These are phyloP conservation scores for Pogonophryne albipinna DNA, from an alignment of 2,797 vertebrate genomes.

Conservation along the genomic window DNA sequence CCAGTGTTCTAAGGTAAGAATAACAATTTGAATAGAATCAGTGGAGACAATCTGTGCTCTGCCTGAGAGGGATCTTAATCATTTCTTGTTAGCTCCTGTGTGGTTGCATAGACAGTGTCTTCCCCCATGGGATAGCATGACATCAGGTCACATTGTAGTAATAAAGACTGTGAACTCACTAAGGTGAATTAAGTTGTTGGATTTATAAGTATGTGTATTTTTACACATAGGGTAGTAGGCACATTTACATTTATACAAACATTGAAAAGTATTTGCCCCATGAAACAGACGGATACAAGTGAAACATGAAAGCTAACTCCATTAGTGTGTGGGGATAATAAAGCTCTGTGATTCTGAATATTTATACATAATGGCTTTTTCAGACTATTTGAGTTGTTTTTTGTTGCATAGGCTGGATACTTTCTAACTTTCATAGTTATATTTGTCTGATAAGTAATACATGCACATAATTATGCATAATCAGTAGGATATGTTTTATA, in stretches of 20 bases:
- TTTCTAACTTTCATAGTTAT: neutral
- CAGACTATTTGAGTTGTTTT: no score
- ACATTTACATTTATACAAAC: neutral
- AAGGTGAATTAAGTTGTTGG: neutral
- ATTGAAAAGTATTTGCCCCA: constrained; percentile 59
- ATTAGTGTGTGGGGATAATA: constrained; percentile 58
- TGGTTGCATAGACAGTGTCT: constrained; percentile 18
- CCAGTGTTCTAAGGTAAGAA: constrained; percentile 54
- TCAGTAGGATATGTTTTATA: neutral
- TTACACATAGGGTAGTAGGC: neutral
- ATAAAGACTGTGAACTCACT: constrained; percentile 20
- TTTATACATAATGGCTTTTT: neutral
- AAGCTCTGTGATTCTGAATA: neutral
- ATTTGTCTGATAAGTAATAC: neutral
- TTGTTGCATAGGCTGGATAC: neutral
- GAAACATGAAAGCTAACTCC: constrained; percentile 69
- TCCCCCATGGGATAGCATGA: neutral
- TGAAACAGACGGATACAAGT: neutral
- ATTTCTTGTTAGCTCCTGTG: constrained; percentile 28
- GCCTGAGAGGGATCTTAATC: neutral
- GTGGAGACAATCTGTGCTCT: constrained; percentile 21
- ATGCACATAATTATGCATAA: neutral
- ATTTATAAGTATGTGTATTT: neutral
- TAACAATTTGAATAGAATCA: constrained; percentile 59
- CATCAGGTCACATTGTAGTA: constrained; percentile 2